phyloP scores from a whole-genome alignment of 2,113 vertebrate genomes.

The Tauraco erythrolophus region DNA sequence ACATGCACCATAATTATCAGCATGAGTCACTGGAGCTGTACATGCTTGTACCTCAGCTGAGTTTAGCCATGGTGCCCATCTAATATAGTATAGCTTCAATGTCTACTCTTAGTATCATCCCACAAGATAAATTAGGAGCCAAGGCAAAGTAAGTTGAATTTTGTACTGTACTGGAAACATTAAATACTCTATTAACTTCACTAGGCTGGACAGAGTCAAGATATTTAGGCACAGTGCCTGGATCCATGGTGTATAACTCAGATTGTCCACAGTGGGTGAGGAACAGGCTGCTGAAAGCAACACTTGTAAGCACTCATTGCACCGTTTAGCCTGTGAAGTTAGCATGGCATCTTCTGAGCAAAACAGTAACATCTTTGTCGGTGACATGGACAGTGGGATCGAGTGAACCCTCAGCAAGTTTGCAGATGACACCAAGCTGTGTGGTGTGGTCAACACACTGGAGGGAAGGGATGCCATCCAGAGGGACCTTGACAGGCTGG shows the following conservation, averaged over 20 bases:
- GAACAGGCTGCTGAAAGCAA: background rate
- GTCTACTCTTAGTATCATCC: background rate
- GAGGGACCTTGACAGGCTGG: too few relatives aligned
- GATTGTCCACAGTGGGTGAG: background rate
- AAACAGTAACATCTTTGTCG: background rate
- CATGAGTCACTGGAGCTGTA: background rate
- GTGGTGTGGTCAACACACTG: too few relatives aligned
- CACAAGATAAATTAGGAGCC: background rate
- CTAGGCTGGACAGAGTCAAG: background rate
- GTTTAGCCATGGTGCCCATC: background rate
- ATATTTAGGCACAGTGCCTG: background rate
- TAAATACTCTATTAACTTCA: background rate
- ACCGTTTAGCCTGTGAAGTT: background rate
- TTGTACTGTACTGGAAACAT: background rate
- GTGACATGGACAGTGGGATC: too few relatives aligned
- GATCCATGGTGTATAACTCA: background rate
- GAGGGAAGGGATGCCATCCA: too few relatives aligned
- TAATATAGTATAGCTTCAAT: background rate
- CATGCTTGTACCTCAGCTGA: background rate
- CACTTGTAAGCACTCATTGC: rapidly evolving
- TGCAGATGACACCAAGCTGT: too few relatives aligned
- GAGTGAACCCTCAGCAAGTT: too few relatives aligned
- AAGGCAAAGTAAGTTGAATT: background rate
- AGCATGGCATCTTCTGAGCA: background rate
- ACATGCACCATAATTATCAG: background rate